Percentiles rank a stretch among this genome's conserved stretches.
Conservation (phyloP, 2,888 invertebrate genomes). For the Eupithecia centaureata region DNA sequence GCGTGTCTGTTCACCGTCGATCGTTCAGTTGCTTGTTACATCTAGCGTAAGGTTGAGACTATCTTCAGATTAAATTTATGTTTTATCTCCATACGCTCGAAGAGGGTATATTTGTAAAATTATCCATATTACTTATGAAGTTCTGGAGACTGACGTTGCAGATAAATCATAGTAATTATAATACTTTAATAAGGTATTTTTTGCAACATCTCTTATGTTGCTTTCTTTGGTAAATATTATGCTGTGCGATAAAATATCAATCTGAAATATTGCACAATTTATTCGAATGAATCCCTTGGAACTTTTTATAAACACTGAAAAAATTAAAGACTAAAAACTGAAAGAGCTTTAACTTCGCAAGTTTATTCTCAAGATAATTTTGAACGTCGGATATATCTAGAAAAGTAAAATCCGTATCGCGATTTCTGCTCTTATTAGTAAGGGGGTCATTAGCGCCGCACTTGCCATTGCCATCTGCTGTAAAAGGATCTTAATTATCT, state of each 20-base stretch:
- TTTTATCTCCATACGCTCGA: not conserved
- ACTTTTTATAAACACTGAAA: not conserved
- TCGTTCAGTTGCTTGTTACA: not conserved
- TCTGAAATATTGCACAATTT: not conserved
- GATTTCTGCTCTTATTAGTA: conserved; percentile 42
- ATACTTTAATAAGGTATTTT: no score
- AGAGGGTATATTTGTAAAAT: not conserved
- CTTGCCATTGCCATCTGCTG: conserved; percentile 43
- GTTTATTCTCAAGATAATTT: not conserved
- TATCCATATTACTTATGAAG: no score
- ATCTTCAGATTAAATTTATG: not conserved
- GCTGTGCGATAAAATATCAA: not conserved
- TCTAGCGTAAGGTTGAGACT: not conserved
- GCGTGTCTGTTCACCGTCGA: not conserved
- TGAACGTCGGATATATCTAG: conserved; percentile 9
- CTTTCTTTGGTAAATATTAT: not conserved
- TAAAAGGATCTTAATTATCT: conserved; percentile 47
- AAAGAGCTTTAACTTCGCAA: not conserved
- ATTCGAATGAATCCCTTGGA: not conserved
- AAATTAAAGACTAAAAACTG: not conserved
- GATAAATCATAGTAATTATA: no score
- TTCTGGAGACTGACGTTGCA: no score
- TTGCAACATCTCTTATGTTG: no score
- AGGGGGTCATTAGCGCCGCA: conserved; percentile 42
- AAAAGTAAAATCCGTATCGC: conserved; percentile 32